A percentile compares a stretch with the other conserved stretches of the same genome.
These are phyloP conservation scores for Calliscelio sp. DNA, from an alignment of 2,888 invertebrate species.

Conservation along the genomic window DNA sequence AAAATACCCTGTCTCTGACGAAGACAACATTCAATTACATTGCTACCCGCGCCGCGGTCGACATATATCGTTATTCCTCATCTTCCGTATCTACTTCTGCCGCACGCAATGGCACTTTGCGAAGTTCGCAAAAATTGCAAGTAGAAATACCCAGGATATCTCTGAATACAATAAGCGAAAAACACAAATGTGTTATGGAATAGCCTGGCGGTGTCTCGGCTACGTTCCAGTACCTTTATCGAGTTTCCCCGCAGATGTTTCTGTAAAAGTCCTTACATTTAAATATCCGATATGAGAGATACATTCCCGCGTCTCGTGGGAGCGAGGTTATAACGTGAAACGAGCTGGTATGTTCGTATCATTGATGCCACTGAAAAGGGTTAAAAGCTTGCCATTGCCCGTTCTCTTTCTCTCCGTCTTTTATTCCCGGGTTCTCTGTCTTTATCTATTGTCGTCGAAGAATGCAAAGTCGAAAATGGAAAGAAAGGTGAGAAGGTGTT, in stretches of 20 bases:
- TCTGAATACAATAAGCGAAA: conserved; percentile 72
- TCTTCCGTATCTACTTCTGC: conserved; percentile 62
- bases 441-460: conserved; percentile 17
- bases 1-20: conserved; percentile 40
- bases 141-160: conserved; percentile 66
- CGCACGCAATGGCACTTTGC: conserved; percentile 70
- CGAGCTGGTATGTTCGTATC: conserved; percentile 70
- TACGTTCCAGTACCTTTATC: conserved; percentile 73
- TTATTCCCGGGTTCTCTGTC: neutral
- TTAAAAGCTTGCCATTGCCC: conserved; percentile 74
- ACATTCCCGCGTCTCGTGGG: conserved; percentile 63
- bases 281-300: conserved; percentile 74
- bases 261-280: conserved; percentile 75
- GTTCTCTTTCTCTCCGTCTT: conserved; percentile 3
- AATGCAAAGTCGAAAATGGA: conserved; percentile 53
- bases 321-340: conserved; percentile 68
- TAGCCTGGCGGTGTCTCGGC: conserved; percentile 68
- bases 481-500: conserved; percentile 48
- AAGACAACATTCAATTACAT: conserved; percentile 66
- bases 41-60: conserved; percentile 31
- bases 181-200: conserved; percentile 74
- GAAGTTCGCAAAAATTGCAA: conserved; percentile 71
- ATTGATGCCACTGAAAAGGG: conserved; percentile 72
- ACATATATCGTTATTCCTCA: conserved; percentile 62
- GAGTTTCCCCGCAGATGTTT: conserved; percentile 74